Evolutionary conservation across 1,140 invertebrate genomes (phyloP).

Genomic region (Heliconius hewitsoni): DNA sequence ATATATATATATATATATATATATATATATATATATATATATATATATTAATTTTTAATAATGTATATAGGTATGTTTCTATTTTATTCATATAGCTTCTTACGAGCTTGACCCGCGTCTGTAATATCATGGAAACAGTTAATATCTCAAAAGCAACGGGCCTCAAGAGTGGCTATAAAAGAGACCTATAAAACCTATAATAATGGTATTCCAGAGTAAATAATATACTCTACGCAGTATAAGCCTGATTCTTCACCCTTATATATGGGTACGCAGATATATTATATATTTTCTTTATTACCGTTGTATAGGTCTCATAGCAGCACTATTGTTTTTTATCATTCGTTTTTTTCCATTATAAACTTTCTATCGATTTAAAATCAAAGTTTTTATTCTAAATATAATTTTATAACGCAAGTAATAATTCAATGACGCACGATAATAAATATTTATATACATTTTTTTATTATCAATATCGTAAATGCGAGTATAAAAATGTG

Average conservation of each 20-base stretch:
- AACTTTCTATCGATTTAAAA: background rate
- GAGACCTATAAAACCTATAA: slow-evolving; percentile 28
- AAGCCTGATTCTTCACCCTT: slow-evolving; percentile 6
- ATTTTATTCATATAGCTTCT: background rate
- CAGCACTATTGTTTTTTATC: background rate
- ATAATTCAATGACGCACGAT: background rate
- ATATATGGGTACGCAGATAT: background rate
- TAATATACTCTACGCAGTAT: slow-evolving; percentile 21
- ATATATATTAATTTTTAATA: no score
- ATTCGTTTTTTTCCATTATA: background rate
- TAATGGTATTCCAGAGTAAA: slow-evolving; percentile 23
- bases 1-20: no score
- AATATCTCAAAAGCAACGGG: slow-evolving; percentile 35
- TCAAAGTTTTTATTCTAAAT: background rate
- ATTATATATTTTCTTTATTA: background rate
- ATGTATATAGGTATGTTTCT: background rate
- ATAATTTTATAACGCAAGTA: background rate
- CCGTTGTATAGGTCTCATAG: background rate
- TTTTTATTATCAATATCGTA: slow-evolving; percentile 5
- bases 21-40: no score
- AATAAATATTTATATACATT: slow-evolving; percentile 2
- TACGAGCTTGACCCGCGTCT: background rate
- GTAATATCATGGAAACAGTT: slow-evolving; percentile 29
- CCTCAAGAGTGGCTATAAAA: slow-evolving; percentile 32
- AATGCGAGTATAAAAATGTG: background rate